phyloP scores from a whole-genome alignment of 2,888 invertebrate genomes.

The Dicranocentrus wangi region DNA sequence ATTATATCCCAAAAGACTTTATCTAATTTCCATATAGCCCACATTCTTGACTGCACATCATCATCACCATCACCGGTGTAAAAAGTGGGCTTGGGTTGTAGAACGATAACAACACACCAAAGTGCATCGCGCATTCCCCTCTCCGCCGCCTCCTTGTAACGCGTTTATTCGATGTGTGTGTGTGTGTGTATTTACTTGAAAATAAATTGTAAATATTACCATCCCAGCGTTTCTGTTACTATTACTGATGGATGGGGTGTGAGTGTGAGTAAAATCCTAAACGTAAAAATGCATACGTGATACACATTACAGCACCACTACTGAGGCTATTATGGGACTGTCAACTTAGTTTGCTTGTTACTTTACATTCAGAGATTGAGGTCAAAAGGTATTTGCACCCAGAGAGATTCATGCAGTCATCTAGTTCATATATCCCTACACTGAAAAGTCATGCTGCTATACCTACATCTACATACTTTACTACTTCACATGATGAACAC shows the following conservation, averaged over 20 bases:
- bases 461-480: slow-evolving; percentile 1
- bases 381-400: slow-evolving; percentile 64
- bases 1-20: no score
- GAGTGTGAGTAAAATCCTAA: no score
- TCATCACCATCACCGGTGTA: no score
- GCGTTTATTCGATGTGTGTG: background rate
- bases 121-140: no score
- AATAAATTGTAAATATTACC: slow-evolving; percentile 5
- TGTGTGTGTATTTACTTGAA: background rate
- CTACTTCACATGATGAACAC: background rate
- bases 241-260: background rate
- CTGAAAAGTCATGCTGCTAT: background rate
- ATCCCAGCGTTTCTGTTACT: background rate
- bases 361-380: slow-evolving; percentile 55
- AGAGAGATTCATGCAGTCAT: slow-evolving; percentile 10
- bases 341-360: slow-evolving; percentile 21
- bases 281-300: no score
- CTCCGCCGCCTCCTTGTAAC: no score
- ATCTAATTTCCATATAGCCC: no score
- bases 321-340: slow-evolving; percentile 17
- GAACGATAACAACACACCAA: no score
- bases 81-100: no score
- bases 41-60: no score
- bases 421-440: slow-evolving; percentile 6
- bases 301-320: no score